Base-by-base conservation (phyloP, 1,140 invertebrate species). In the Coelopa frigida region DNA sequence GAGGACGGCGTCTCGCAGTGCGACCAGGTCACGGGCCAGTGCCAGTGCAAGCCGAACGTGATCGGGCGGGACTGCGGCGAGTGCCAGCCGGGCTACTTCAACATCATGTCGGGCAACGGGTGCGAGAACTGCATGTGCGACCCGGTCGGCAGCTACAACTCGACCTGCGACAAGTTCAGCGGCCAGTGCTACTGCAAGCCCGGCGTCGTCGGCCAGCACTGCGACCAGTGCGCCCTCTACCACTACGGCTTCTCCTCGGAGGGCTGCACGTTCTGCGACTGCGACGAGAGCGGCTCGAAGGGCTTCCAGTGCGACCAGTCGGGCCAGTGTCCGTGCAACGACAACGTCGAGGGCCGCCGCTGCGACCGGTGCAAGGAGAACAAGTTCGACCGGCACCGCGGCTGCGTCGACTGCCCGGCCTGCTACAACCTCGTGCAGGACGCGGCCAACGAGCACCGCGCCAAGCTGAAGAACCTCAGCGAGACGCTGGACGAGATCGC, bases 331-430 rank as follows among this genome's bases (percentile, higher is more conserved):
- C 84, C 82, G 2, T 96, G 92, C 69, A 78, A 87, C 36, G 81
- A 88, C 38, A 94, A 94, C 63, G 91, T 95, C 2, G 91, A 94
- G 70, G 92, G 92, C 8, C 68, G 84, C 45, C 76, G 79, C n/a
- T 97, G 93, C 63, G 88, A 97, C 59, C 79, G 87, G 21, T 97
- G 93, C 64, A 91, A 91, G 69, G 89, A 94, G 60, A 95, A 96
- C 62, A 94, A 91, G 62, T 83, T 84, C 56, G 83, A 91, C 61
- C 75, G 89, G 22, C 84, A 90, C 53, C 78, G 79, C 31, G 89
- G 88, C 11, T 95, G 91, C 59, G 71, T 88, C 42, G 85, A 94
- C 59, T 97, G 94, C 71, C 90, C 91, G 0, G 76, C 84, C 14
- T 98, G 94, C 64, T 98, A 98, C 61, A 92, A 90, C 68, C 73